These are phyloP conservation scores for Polypedilum vanderplanki DNA, from an alignment of 1,140 invertebrate genomes.

Conservation along the genomic window DNA sequence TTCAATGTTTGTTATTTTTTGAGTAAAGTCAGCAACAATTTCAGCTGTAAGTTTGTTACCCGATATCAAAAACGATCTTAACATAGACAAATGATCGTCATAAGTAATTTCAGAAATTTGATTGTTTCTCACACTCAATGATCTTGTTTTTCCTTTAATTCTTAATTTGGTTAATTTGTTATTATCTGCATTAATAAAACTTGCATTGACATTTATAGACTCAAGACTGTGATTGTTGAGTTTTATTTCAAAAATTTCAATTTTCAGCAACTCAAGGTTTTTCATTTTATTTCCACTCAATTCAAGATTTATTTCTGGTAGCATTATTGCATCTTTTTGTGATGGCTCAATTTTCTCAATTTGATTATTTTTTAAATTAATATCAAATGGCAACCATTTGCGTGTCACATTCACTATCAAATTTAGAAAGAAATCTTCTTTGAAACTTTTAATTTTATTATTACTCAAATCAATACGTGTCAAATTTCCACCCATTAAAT, in stretches of 20 bases:
- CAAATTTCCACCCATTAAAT: not conserved
- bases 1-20: not conserved
- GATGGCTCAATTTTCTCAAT: not conserved
- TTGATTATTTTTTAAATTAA: constrained; percentile 6
- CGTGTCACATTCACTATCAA: not conserved
- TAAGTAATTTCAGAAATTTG: not conserved
- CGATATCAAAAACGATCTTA: not conserved
- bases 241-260: not conserved
- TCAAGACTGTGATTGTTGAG: not conserved
- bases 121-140: not conserved
- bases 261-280: not conserved
- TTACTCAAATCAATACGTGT: not conserved
- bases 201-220: not conserved
- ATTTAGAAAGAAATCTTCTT: not conserved
- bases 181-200: not conserved
- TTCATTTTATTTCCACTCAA: not conserved
- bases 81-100: not conserved
- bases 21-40: not conserved
- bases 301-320: not conserved
- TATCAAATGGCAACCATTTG: not conserved
- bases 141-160: not conserved
- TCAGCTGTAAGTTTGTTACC: not conserved
- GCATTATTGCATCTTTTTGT: not conserved
- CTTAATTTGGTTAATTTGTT: not conserved
- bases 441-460: not conserved